Base-by-base conservation (phyloP, 2,797 vertebrate genomes). In the Echiichthys vipera region DNA sequence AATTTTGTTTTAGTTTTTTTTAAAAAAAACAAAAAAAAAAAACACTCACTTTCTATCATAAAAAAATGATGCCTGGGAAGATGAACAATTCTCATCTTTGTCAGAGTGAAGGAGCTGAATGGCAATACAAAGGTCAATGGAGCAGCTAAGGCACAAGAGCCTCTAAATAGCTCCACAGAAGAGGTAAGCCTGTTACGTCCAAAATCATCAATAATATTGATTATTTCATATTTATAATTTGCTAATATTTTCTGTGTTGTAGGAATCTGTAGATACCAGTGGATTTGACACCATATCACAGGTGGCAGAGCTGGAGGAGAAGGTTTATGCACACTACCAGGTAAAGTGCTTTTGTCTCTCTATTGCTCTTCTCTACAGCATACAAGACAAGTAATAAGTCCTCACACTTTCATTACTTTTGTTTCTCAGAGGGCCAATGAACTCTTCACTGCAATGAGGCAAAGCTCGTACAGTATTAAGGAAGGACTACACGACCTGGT, bases 21-120 rank as follows among this genome's bases (percentile, higher is more conserved):
- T 40, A 12, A 22, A 25, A 2, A 9, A 45, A 45, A 70, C 32
- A 11, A n/a, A n/a, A n/a, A 13, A 24, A 30, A 2, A 7, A 46
- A 42, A 71, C 27, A 10, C 22, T 15, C 8, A 27, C 2, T 2
- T 36, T 36, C 20, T n/a, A 15, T 39, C 9, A 1, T 50, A 1
- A n/a, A 51, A 71, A 18, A 0, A 15, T n/a, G 2, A 49, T 47
- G 14, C 2, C 6, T 14, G 9, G 0, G 1, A 65, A n/a, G 2
- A 34, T 37, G 5, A 53, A 43, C 1, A 13, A 3, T 47, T 43
- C 69, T 50, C 10, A 2, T 77, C 74, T 86, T 84, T 87, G 30
- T 39, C 88, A 99, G 98, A 90, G 96, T 98, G 65, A 99, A 99
- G 71, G 97, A 98, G 72, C 93, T 99, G 45, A 97, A 94, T 58